Conservation (phyloP, 2,113 vertebrate species). For the Harpagus bidentatus region DNA sequence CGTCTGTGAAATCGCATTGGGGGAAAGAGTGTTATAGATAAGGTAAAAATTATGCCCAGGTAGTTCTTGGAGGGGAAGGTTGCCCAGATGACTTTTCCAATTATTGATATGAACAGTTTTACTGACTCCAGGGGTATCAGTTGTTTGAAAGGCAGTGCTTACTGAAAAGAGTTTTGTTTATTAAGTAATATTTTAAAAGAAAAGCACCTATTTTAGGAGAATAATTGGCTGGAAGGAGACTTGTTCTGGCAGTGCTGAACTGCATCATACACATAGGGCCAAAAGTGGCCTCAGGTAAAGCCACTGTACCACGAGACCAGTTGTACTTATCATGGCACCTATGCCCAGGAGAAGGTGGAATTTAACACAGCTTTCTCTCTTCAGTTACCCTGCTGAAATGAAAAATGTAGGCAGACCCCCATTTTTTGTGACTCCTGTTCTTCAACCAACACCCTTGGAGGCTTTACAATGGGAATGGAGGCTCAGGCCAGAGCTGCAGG, state of each 20-base stretch:
- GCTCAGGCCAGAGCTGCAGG: background rate
- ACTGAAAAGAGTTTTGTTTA: background rate
- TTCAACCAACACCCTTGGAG: background rate
- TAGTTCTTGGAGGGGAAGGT: background rate
- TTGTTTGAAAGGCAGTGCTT: background rate
- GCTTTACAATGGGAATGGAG: background rate
- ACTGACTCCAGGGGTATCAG: background rate
- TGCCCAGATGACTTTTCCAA: background rate
- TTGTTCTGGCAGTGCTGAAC: background rate
- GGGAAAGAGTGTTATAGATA: background rate
- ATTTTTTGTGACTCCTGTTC: background rate
- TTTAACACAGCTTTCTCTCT: background rate
- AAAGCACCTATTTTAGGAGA: background rate
- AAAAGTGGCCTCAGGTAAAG: background rate
- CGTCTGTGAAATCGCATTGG: background rate
- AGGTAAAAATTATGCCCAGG: background rate
- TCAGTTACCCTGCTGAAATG: background rate
- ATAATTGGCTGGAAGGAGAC: background rate
- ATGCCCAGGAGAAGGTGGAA: background rate
- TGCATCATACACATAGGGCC: fast-evolving
- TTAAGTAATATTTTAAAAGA: background rate
- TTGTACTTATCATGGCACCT: background rate
- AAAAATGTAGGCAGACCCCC: background rate
- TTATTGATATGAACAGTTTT: background rate
- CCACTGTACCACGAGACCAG: background rate